Conservation (phyloP, 2,113 vertebrate genomes). For the Tetraodon nigroviridis region DNA sequence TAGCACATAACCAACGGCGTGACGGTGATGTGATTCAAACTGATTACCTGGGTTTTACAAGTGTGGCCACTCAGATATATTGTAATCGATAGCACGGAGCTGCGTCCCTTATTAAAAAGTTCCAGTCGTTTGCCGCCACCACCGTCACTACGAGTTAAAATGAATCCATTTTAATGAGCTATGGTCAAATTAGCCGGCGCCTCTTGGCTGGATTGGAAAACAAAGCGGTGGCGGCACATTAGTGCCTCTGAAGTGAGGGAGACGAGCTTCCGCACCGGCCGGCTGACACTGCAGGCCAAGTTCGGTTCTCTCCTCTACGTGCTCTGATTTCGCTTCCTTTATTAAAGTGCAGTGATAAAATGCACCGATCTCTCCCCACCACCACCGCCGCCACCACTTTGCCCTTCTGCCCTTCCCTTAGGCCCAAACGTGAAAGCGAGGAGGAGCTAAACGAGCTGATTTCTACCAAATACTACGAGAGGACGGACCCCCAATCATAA, state of each 20-base stretch:
- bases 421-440: too few species aligned
- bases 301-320: too few species aligned
- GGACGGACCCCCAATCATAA: too few species aligned
- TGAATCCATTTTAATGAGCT: conserved; percentile 40
- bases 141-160: conserved; percentile 22
- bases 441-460: neutral
- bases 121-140: conserved; percentile 17
- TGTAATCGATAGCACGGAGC: conserved; percentile 37
- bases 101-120: conserved; percentile 31
- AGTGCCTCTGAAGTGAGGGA: too few species aligned
- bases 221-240: conserved; percentile 17
- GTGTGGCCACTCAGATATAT: conserved; percentile 16
- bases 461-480: neutral
- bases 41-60: conserved; percentile 20
- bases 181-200: conserved; percentile 24
- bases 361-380: too few species aligned
- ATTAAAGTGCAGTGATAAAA: too few species aligned
- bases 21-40: conserved; percentile 54
- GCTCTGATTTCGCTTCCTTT: too few species aligned
- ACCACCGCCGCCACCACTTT: too few species aligned
- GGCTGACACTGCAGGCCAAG: too few species aligned
- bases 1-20: conserved; percentile 19
- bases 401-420: too few species aligned
- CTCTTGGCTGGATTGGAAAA: conserved; percentile 9
- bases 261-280: too few species aligned